phyloP scores from a whole-genome alignment of 1,140 invertebrate genomes.

The Polypedilum pembai region DNA sequence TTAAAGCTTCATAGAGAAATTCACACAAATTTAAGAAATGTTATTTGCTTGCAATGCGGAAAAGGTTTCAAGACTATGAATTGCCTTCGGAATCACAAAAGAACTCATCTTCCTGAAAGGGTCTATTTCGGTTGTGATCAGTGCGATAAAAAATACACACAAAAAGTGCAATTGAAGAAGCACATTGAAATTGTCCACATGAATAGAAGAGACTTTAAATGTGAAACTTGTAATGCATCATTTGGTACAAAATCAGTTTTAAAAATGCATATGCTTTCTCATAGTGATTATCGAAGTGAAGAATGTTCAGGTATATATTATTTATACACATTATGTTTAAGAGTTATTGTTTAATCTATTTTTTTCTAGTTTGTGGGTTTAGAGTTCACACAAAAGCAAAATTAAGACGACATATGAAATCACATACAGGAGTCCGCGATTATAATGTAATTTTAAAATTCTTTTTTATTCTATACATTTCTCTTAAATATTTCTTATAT shows the following conservation, averaged over 20 bases:
- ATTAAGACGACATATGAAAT: neutral
- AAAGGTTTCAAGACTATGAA: neutral
- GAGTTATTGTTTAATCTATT: neutral
- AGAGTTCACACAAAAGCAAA: conserved; percentile 1
- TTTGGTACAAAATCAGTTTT: neutral
- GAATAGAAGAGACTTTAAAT: neutral
- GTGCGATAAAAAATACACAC: neutral
- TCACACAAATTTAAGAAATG: neutral
- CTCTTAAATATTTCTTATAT: too few relatives aligned
- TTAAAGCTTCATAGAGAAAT: neutral
- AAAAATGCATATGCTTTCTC: neutral
- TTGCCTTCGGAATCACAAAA: neutral
- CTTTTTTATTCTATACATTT: too few relatives aligned
- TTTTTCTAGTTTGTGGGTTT: neutral
- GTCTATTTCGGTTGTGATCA: neutral
- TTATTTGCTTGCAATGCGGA: neutral
- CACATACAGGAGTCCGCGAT: neutral
- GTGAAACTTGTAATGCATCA: neutral
- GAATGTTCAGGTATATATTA: neutral
- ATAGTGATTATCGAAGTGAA: neutral
- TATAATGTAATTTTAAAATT: neutral
- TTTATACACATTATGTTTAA: too few relatives aligned
- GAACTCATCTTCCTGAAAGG: neutral
- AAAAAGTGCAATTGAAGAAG: neutral
- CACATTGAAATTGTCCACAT: neutral